A percentile compares a stretch with the other conserved stretches of the same genome.
These are phyloP conservation scores for Strigamia crassipes DNA, from an alignment of 2,888 invertebrate species.

Conservation along the genomic window DNA sequence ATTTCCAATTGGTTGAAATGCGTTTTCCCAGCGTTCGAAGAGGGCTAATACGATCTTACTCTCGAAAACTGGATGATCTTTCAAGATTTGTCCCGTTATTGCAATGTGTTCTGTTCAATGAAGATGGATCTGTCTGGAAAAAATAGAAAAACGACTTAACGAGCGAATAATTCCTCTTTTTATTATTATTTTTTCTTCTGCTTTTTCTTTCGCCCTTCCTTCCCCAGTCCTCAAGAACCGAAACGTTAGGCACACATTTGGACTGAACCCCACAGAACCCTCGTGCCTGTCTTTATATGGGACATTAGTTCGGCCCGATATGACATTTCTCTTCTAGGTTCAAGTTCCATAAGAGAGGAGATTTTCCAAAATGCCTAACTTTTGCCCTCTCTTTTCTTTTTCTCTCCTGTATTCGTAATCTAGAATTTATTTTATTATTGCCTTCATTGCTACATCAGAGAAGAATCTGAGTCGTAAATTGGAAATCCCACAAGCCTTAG, in stretches of 20 bases:
- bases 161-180: slow-evolving; percentile 3
- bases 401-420: slow-evolving; percentile 30
- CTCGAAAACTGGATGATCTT: slow-evolving; percentile 12
- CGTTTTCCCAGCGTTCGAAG: not conserved
- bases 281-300: slow-evolving; percentile 20
- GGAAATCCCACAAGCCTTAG: not conserved
- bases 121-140: slow-evolving; percentile 5
- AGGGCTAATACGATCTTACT: not conserved
- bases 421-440: slow-evolving; percentile 30
- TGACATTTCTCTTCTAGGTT: slow-evolving; percentile 7
- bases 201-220: not conserved
- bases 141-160: slow-evolving; percentile 7
- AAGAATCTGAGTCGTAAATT: slow-evolving; percentile 30
- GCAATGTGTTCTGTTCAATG: slow-evolving; percentile 28
- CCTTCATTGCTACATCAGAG: slow-evolving; percentile 17
- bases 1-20: not conserved
- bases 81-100: slow-evolving; percentile 16
- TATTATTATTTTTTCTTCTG: not conserved
- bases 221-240: not conserved
- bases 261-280: not conserved
- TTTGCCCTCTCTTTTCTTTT: slow-evolving; percentile 20
- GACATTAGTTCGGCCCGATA: slow-evolving; percentile 30
- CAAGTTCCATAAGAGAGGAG: slow-evolving; percentile 22
- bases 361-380: slow-evolving; percentile 26
- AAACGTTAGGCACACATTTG: slow-evolving; percentile 22